phyloP scores from a whole-genome alignment of 2,888 invertebrate genomes.

The Dolichopus griseipennis region DNA sequence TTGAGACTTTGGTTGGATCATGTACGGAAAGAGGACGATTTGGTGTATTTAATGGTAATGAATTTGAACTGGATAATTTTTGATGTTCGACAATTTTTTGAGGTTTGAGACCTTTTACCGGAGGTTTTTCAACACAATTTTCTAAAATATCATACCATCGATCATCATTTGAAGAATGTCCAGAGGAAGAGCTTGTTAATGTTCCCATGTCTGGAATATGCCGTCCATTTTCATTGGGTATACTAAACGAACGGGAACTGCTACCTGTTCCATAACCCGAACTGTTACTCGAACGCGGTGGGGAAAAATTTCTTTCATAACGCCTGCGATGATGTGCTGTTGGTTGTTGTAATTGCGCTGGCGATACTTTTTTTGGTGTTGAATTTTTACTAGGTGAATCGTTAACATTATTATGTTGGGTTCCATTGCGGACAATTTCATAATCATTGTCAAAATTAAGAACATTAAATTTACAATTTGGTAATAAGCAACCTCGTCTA shows the following conservation, averaged over 20 bases:
- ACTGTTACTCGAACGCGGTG: slow-evolving; percentile 72
- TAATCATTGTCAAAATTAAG: slow-evolving; percentile 57
- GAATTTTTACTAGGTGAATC: slow-evolving; percentile 23
- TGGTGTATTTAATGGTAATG: slow-evolving; percentile 32
- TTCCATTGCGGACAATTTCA: slow-evolving; percentile 37
- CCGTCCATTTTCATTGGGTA: slow-evolving; percentile 25
- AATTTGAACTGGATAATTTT: slow-evolving; percentile 38
- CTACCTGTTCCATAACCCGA: slow-evolving; percentile 75
- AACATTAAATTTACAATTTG: slow-evolving; percentile 55
- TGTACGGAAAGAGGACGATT: slow-evolving; percentile 25
- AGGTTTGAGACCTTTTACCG: slow-evolving; percentile 33
- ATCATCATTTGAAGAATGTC: slow-evolving; percentile 54
- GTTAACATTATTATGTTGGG: slow-evolving; percentile 16
- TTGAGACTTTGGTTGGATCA: slow-evolving; percentile 23
- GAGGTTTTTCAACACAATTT: slow-evolving; percentile 34
- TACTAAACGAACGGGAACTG: slow-evolving; percentile 44
- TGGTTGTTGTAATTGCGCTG: slow-evolving; percentile 39
- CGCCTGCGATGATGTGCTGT: slow-evolving; percentile 51
- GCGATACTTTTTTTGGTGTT: slow-evolving; percentile 23
- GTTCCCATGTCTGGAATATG: slow-evolving; percentile 42
- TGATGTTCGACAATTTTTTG: slow-evolving; percentile 31
- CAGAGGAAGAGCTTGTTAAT: slow-evolving; percentile 54
- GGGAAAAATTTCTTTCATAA: slow-evolving; percentile 65
- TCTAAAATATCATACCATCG: slow-evolving; percentile 54
- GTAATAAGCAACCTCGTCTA: slow-evolving; percentile 56